phyloP scores from a whole-genome alignment of 2,797 vertebrate genomes.

The Gouania willdenowi region DNA sequence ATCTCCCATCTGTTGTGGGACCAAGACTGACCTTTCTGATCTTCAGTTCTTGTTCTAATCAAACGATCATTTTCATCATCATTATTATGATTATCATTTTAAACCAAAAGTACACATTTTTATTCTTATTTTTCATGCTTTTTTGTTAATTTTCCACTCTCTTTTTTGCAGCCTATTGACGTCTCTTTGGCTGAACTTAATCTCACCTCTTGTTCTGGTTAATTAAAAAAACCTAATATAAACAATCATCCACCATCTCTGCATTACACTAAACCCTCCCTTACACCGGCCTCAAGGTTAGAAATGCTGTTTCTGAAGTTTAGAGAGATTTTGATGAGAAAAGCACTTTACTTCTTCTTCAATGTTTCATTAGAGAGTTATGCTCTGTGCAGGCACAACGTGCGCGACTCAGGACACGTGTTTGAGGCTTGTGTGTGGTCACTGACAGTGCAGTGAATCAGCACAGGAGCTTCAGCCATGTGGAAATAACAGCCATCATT shows the following conservation, averaged over 20 bases:
- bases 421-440: slow-evolving; percentile 2
- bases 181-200: slow-evolving; percentile 19
- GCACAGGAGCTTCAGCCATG: slow-evolving; percentile 37
- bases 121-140: too few species aligned
- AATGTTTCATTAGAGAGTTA: slow-evolving; percentile 17
- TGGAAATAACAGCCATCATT: slow-evolving; percentile 41
- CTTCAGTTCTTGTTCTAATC: too few species aligned
- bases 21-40: too few species aligned
- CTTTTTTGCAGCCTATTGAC: too few species aligned
- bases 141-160: too few species aligned
- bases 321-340: too few species aligned
- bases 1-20: background rate
- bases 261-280: background rate
- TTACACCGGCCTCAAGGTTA: background rate
- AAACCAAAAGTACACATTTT: too few species aligned
- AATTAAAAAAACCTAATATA: slow-evolving; percentile 8
- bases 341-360: slow-evolving; percentile 12
- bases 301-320: slow-evolving; percentile 4
- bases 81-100: too few species aligned
- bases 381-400: slow-evolving; percentile 6
- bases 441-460: slow-evolving; percentile 48
- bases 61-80: too few species aligned
- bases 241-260: slow-evolving; percentile 8
- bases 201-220: slow-evolving; percentile 21
- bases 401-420: background rate